Evolutionary conservation across 2,797 vertebrate species (phyloP).

Genomic region (Lutjanus campechanus): DNA sequence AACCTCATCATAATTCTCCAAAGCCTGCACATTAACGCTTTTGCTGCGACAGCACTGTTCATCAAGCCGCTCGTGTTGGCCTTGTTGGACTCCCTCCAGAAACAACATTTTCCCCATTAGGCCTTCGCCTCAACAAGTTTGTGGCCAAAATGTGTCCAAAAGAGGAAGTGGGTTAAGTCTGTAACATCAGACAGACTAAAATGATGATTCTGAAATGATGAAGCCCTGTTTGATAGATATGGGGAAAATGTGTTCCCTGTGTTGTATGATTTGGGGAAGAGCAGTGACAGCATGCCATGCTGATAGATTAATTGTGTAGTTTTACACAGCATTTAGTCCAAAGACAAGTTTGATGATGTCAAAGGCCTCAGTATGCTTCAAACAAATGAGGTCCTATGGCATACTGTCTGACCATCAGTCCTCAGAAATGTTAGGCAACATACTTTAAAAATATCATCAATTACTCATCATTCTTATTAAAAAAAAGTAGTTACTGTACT

Average conservation of each 20-base stretch:
- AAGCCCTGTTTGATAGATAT: neutral
- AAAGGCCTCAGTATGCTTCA: conserved; percentile 2
- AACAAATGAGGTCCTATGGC: neutral
- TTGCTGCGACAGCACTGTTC: conserved; percentile 68
- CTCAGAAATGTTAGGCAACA: neutral
- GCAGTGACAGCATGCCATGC: neutral
- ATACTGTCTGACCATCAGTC: neutral
- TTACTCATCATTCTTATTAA: neutral
- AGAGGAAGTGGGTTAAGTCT: conserved; percentile 28
- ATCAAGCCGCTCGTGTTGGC: conserved; percentile 64
- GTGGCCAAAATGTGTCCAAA: conserved; percentile 42
- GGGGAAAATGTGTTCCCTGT: neutral
- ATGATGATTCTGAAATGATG: conserved; percentile 11
- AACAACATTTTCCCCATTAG: conserved; percentile 60
- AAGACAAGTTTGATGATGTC: neutral
- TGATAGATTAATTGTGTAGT: neutral
- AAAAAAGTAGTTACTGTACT: neutral
- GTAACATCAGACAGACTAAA: conserved; percentile 1
- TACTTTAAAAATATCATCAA: neutral
- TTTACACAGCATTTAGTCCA: neutral
- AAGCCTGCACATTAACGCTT: conserved; percentile 72
- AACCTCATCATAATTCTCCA: conserved; percentile 80
- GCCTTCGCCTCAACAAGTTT: conserved; percentile 28
- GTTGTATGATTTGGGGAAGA: neutral
- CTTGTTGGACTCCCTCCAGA: conserved; percentile 73